Evolutionary conservation across 2,113 vertebrate genomes (phyloP), one percentile per base, ranked within the genome.

Genomic region (Gallinago jamesoni): DNA sequence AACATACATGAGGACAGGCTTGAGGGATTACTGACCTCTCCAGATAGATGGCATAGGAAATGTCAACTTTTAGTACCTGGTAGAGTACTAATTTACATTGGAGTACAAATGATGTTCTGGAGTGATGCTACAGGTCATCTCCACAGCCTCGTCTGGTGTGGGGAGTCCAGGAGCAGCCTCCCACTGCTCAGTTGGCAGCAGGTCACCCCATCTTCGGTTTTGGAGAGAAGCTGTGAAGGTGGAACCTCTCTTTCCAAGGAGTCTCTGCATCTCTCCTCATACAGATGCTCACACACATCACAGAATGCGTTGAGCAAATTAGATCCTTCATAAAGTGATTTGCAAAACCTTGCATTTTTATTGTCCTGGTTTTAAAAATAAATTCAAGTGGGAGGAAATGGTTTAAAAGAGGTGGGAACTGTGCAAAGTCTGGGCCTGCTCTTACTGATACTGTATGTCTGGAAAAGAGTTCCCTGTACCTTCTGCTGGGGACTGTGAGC

Each of bases 311-410:
- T 21, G 30, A 77, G 76, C 53, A 69, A 30, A 39, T 53, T 0
- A n/a, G 43, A 35, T 63, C 31, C 52, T 68, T 87, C 23, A 59
- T 43, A 5, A 87, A 90, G 79, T 25, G 31, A 73, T 80, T 70
- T 50, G 35, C 24, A 10, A 20, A 78, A 45, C 41, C 94, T 83
- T 74, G 60, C 4, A 9, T 63, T 90, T 78, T 21, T 91, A 69
- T 81, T 93, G 67, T 55, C 67, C 72, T 77, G 50, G 35, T 86
- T 90, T 91, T 76, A 80, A 90, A 94, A 96, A 87, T 82, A 93
- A 75, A 64, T 74, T 35, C 27, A 55, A 4, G 52, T 87, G 74
- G 73, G 92, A 87, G 81, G 81, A 87, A 85, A 39, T 33, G 33
- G 57, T 79, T 89, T 91, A 27, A 66, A 93, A 82, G 63, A 41